A percentile compares a stretch with the other conserved stretches of the same genome.
These are phyloP conservation scores for Callocephalon fimbriatum DNA, from an alignment of 2,113 vertebrate genomes.

Conservation along the genomic window DNA sequence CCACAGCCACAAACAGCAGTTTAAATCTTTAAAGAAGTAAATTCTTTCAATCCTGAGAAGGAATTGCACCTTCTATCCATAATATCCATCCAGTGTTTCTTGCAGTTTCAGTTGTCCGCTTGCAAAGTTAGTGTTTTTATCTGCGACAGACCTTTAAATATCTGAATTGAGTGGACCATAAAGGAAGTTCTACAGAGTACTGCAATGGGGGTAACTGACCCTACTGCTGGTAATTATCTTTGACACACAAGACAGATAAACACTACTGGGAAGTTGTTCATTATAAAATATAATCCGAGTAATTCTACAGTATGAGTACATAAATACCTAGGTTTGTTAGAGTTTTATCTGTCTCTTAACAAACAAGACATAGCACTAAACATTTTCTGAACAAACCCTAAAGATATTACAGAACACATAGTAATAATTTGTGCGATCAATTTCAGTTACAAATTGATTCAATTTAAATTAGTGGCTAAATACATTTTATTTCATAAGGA, in stretches of 20 bases:
- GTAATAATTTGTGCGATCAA: not conserved
- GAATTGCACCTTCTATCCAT: not conserved
- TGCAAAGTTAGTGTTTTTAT: not conserved
- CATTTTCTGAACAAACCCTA: not conserved
- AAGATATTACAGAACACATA: not conserved
- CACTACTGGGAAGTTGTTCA: not conserved
- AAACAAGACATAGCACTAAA: not conserved
- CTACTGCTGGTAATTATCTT: not conserved
- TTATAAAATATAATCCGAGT: not conserved
- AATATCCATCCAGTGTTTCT: not conserved
- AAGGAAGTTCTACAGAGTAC: not conserved
- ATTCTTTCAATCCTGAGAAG: not conserved
- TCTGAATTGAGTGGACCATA: not conserved
- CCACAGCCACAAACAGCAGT: not conserved
- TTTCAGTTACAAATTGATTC: not conserved
- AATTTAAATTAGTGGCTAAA: not conserved
- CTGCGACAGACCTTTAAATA: not conserved
- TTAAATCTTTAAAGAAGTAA: not conserved
- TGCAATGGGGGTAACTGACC: not conserved
- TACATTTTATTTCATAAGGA: not conserved
- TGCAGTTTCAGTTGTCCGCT: not conserved
- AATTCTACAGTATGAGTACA: not conserved
- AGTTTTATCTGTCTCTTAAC: not conserved
- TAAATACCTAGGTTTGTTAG: not conserved
- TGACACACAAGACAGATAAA: not conserved